Conservation (phyloP, 2,888 invertebrate genomes). For the Drosophila percnosoma region DNA sequence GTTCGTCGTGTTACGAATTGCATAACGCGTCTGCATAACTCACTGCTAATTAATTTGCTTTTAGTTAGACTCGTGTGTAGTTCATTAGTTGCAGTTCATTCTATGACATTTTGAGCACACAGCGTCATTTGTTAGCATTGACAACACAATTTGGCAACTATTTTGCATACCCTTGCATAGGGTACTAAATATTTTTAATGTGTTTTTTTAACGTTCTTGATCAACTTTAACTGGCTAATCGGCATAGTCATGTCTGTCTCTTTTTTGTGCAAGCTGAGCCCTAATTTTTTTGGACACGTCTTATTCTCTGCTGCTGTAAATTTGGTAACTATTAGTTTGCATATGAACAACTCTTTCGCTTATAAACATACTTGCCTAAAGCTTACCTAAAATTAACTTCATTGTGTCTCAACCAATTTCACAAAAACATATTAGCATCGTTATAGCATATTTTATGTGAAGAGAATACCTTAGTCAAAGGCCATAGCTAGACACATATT, state of each 20-base stretch:
- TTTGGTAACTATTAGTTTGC: not conserved
- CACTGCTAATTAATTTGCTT: constrained; percentile 61
- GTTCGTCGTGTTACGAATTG: constrained; percentile 40
- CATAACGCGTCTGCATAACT: constrained; percentile 31
- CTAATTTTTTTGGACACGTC: not conserved
- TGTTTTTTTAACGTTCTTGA: not conserved
- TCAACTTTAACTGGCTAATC: not conserved
- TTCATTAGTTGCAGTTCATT: constrained; percentile 33
- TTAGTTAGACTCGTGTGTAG: constrained; percentile 4
- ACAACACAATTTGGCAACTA: constrained; percentile 32
- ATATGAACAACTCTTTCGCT: not conserved
- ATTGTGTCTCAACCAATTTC: not conserved
- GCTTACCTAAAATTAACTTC: not conserved
- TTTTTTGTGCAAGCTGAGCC: not conserved
- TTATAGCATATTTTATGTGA: not conserved
- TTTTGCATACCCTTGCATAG: not conserved
- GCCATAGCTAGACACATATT: not conserved
- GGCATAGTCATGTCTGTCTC: not conserved
- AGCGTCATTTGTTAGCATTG: constrained; percentile 45
- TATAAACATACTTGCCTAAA: not conserved
- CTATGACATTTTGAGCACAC: constrained; percentile 18
- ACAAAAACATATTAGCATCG: not conserved
- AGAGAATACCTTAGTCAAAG: not conserved
- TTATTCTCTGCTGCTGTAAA: not conserved
- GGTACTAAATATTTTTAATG: not conserved